Conservation (phyloP, 2,113 vertebrate species). For the Perca schrenkii region DNA sequence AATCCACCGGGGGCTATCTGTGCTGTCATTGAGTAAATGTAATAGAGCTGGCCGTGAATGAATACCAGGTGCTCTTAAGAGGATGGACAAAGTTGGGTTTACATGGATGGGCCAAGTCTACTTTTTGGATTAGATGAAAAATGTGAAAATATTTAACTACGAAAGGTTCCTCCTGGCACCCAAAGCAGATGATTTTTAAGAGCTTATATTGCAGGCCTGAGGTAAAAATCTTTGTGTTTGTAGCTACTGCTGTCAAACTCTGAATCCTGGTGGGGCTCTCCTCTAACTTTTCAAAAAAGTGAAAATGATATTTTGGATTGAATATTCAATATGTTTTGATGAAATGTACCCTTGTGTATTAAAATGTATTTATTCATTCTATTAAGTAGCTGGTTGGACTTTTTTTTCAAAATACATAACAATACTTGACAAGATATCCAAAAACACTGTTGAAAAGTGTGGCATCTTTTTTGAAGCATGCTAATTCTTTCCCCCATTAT, state of each 20-base stretch:
- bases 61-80: conserved; percentile 70
- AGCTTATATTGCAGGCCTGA: conserved; percentile 28
- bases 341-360: conserved; percentile 31
- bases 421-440: conserved; percentile 49
- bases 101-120: conserved; percentile 44
- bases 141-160: conserved; percentile 30
- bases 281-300: conserved; percentile 39
- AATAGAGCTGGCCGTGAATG: conserved; percentile 68
- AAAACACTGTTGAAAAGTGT: conserved; percentile 53
- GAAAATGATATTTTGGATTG: conserved; percentile 29
- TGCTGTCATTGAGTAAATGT: conserved; percentile 74
- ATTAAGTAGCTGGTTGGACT: conserved; percentile 52
- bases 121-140: conserved; percentile 34
- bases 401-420: conserved; percentile 46
- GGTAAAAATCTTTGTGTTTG: conserved; percentile 44
- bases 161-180: conserved; percentile 26
- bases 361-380: conserved; percentile 53
- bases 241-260: conserved; percentile 39
- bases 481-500: conserved; percentile 51
- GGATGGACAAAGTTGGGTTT: conserved; percentile 54
- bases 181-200: conserved; percentile 52
- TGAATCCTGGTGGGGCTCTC: conserved; percentile 30
- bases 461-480: conserved; percentile 39
- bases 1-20: conserved; percentile 74
- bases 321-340: conserved; percentile 36